Conservation (phyloP, 1,140 invertebrate genomes). For the Carposina sasakii region DNA sequence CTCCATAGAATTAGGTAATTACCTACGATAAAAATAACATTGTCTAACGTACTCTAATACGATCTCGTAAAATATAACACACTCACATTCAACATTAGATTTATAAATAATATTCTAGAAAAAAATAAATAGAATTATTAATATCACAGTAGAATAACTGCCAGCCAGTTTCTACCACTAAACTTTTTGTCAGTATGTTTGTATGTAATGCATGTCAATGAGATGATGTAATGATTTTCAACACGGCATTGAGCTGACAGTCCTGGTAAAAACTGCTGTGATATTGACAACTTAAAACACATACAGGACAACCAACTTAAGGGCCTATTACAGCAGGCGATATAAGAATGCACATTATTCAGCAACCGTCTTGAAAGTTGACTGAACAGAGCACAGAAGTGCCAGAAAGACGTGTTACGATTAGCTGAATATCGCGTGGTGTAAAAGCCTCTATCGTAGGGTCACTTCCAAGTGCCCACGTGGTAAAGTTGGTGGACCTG, state of each 20-base stretch:
- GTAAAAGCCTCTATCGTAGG: no score
- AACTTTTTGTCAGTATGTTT: conserved; percentile 4
- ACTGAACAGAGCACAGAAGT: no score
- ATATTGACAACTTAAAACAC: conserved; percentile 59
- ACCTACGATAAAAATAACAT: conserved; percentile 59
- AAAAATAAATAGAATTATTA: conserved; percentile 67
- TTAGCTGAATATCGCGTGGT: no score
- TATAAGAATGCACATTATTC: no score
- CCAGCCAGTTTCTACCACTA: conserved; percentile 44
- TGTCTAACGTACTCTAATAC: conserved; percentile 51
- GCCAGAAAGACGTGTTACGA: no score
- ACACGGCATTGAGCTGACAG: conserved; percentile 39
- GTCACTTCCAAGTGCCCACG: no score
- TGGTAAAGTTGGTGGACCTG: no score
- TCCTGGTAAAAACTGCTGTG: conserved; percentile 61
- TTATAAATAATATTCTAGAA: conserved; percentile 62
- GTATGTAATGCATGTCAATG: not conserved
- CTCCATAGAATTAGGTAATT: conserved; percentile 45
- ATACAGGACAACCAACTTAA: no score
- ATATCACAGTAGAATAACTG: conserved; percentile 70
- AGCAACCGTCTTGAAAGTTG: no score
- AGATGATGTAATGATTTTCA: not conserved
- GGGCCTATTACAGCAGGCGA: no score
- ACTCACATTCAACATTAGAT: conserved; percentile 51
- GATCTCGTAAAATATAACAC: conserved; percentile 58